Base-by-base conservation (phyloP, 2,113 vertebrate genomes). In the Coryphaenoides rupestris region DNA sequence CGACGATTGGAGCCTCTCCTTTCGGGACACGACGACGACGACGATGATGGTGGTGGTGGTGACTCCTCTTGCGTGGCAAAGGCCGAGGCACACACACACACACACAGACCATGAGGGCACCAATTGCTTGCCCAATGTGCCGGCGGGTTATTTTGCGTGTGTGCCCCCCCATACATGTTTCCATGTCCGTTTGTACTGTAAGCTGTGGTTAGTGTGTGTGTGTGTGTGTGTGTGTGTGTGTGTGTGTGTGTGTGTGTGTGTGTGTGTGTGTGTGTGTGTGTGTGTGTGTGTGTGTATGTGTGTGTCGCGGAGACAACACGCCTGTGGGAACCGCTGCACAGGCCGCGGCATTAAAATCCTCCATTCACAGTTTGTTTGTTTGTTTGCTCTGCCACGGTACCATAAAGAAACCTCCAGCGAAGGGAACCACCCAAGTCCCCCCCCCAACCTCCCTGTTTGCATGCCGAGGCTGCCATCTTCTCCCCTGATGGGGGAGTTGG, bases 311-410 rank as follows among this genome's bases (percentile, higher is more conserved):
- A 19, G 53, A 5, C n/a, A 1, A 19, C 6, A 19, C 65, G 72
- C 67, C 77, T 76, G 71, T 71, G 74, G 80, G 78, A 80, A 80
- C 10, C 59, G 63, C 70, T 80, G 79, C 47, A 19, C 73, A 69
- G 76, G 62, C 72, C 66, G 77, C 58, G 71, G 78, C 54, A 23
- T n/a, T 88, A 82, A 85, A 89, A 73, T 86, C 82, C 78, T 79
- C 70, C 56, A 53, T n/a, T n/a, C n/a, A n/a, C n/a, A n/a, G n/a
- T n/a, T n/a, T n/a, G 66, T 85, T 85, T 90, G 85, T 87, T 89
- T 89, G 79, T 90, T 86, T 90, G 72, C 81, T 81, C 77, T 81
- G 72, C 74, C 74, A 66, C 28, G 33, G 70, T 77, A 74, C 84
- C 78, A 83, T 87, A 83, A 89, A 89, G 86, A 77, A 46, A 33